Conservation (phyloP, 2,113 vertebrate genomes). For the Oryzias melastigma region DNA sequence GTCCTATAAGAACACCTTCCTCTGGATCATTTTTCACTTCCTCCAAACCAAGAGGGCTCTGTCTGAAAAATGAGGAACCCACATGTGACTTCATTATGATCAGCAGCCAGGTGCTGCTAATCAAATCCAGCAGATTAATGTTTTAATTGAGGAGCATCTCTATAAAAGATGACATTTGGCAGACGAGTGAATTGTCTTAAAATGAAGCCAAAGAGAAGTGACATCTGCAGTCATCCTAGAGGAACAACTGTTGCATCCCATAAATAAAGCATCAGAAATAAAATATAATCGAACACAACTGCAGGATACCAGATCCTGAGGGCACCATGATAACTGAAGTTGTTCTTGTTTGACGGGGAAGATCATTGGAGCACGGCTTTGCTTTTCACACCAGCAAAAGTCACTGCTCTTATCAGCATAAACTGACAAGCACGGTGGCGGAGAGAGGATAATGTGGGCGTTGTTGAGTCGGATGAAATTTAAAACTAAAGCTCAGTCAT, state of each 20-base stretch:
- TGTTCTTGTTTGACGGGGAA: too few relatives aligned
- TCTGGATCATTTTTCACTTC: too few relatives aligned
- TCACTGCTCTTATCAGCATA: not conserved
- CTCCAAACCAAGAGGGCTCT: too few relatives aligned
- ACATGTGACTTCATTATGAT: not conserved
- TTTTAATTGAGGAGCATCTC: too few relatives aligned
- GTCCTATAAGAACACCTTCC: too few relatives aligned
- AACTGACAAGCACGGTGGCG: not conserved
- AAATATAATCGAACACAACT: too few relatives aligned
- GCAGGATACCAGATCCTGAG: too few relatives aligned
- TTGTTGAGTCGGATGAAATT: too few relatives aligned
- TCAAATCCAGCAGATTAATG: not conserved
- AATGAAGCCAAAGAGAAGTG: not conserved
- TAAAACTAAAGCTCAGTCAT: not conserved
- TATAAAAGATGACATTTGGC: too few relatives aligned
- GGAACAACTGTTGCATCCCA: not conserved
- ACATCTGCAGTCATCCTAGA: not conserved
- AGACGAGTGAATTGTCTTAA: not conserved
- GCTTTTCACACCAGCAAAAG: not conserved
- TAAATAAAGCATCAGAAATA: too few relatives aligned
- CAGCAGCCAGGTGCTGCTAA: not conserved
- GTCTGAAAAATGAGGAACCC: not conserved
- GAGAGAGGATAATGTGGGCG: not conserved
- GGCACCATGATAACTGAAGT: too few relatives aligned
- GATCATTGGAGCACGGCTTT: not conserved